Evolutionary conservation across 1,140 invertebrate genomes (phyloP).

Genomic region (Aphis craccivora): DNA sequence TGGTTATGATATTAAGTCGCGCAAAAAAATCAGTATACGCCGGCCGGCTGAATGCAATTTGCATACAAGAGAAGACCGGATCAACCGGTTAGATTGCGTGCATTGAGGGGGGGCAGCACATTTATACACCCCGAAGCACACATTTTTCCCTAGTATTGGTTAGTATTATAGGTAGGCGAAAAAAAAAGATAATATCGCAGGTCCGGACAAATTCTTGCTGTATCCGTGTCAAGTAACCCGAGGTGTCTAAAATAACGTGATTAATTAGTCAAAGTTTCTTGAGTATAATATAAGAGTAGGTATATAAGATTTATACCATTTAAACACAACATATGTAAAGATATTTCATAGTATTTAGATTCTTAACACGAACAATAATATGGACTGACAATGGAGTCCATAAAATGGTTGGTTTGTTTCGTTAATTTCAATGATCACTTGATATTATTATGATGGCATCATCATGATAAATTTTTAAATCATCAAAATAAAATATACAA

Average conservation of each 20-base stretch:
- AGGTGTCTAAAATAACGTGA: slow-evolving; percentile 15
- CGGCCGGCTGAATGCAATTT: neutral
- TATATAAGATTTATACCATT: neutral
- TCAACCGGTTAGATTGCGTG: slow-evolving; percentile 39
- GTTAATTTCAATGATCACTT: neutral
- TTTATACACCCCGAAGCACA: slow-evolving; percentile 24
- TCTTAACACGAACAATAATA: neutral
- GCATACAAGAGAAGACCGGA: slow-evolving; percentile 52
- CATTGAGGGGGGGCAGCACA: neutral
- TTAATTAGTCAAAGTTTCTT: slow-evolving; percentile 16
- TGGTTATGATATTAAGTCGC: slow-evolving; percentile 20
- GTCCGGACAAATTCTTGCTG: neutral
- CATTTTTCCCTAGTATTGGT: neutral
- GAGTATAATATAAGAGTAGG: neutral
- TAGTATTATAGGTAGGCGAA: neutral
- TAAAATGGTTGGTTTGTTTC: neutral
- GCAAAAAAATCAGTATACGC: slow-evolving; percentile 20
- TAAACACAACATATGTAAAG: neutral
- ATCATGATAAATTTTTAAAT: no score
- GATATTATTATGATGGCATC: neutral
- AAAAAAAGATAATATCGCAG: slow-evolving; percentile 4
- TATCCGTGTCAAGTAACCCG: neutral
- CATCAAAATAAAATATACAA: neutral
- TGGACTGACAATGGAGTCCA: neutral
- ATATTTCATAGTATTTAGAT: neutral